Evolutionary conservation across 2,113 vertebrate genomes (phyloP).

Genomic region (Chaetura pelagica): DNA sequence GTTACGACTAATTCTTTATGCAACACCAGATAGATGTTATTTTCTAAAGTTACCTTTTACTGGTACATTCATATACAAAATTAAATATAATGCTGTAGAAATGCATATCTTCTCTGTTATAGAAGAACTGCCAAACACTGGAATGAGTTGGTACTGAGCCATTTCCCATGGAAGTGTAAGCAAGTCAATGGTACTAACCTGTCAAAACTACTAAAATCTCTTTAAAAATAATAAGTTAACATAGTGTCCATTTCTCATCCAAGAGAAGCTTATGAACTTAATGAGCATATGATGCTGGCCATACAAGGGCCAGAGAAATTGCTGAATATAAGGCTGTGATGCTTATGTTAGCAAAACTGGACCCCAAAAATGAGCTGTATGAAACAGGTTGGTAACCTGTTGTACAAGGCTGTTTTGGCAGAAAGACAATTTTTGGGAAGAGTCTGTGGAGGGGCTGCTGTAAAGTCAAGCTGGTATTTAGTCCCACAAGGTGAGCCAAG

Average conservation of each 20-base stretch:
- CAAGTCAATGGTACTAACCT: neutral
- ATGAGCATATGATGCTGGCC: neutral
- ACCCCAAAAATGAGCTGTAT: neutral
- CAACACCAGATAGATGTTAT: neutral
- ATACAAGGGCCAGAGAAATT: neutral
- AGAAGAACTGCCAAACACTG: neutral
- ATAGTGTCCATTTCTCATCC: neutral
- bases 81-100: neutral
- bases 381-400: neutral
- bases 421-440: neutral
- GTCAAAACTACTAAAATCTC: neutral
- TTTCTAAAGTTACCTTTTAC: neutral
- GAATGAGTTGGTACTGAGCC: neutral
- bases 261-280: neutral
- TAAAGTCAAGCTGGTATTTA: fast-evolving
- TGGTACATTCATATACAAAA: neutral
- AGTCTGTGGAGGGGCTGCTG: neutral
- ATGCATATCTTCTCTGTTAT: neutral
- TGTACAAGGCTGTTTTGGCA: neutral
- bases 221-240: neutral
- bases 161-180: neutral
- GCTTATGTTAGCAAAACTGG: neutral
- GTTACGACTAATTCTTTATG: neutral
- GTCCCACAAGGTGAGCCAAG: neutral
- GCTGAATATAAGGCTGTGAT: neutral